Evolutionary conservation across 2,113 vertebrate genomes (phyloP).

Genomic region (Ophthalmolycus amberensis): DNA sequence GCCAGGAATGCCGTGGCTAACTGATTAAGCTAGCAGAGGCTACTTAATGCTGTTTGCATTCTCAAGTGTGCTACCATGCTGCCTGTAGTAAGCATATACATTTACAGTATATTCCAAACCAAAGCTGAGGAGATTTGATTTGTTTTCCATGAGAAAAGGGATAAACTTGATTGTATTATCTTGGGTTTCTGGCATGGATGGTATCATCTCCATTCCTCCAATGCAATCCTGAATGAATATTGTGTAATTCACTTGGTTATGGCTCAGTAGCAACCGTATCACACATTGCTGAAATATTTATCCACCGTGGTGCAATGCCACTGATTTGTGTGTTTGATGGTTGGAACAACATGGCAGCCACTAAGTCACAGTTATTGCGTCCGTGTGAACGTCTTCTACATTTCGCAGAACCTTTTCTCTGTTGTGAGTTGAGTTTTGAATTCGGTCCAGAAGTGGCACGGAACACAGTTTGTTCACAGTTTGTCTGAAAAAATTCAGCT

Average conservation of each 20-base stretch:
- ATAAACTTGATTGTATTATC: not conserved
- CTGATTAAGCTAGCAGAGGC: conserved; percentile 51
- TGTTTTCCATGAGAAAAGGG: not conserved
- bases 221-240: conserved; percentile 13
- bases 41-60: conserved; percentile 25
- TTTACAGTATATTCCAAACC: not conserved
- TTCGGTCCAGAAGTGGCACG: not conserved
- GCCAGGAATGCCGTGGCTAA: conserved; percentile 54
- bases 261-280: conserved; percentile 10
- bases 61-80: not conserved
- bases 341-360: conserved; percentile 9
- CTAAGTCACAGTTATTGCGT: conserved; percentile 3
- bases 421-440: conserved; percentile 15
- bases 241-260: conserved; percentile 25
- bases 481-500: conserved; percentile 21
- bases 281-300: conserved; percentile 30
- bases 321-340: conserved; percentile 25
- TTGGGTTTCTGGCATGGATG: not conserved
- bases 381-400: not conserved
- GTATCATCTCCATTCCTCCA: not conserved
- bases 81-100: not conserved
- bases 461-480: not conserved
- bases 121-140: not conserved
- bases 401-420: not conserved
- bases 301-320: conserved; percentile 20